Conservation (phyloP, 2,888 invertebrate genomes). For the Amphipoea lucens region DNA sequence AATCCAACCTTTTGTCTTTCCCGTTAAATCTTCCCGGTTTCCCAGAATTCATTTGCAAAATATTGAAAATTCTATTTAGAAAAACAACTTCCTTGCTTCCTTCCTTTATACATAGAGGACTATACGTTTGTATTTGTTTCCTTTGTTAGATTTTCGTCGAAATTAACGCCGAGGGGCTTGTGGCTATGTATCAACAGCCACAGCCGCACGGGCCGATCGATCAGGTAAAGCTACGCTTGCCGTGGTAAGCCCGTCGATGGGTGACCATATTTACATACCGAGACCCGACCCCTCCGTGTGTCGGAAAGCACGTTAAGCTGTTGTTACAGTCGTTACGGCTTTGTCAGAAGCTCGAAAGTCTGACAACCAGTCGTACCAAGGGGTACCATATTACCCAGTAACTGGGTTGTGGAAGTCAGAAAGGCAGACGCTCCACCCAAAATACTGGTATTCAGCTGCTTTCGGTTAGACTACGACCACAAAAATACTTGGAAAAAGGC, state of each 20-base stretch:
- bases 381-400: not conserved
- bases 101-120: not conserved
- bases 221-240: not conserved
- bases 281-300: not conserved
- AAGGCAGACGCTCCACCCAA: too few species aligned
- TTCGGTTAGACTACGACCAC: not conserved
- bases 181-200: too few species aligned
- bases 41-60: conserved; percentile 13
- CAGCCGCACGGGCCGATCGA: not conserved
- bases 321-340: too few species aligned
- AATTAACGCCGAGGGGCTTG: not conserved
- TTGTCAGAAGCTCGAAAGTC: not conserved
- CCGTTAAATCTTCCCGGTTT: not conserved
- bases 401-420: not conserved
- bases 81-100: conserved; percentile 35
- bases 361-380: not conserved
- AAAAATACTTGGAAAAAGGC: not conserved
- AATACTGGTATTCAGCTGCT: not conserved
- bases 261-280: not conserved
- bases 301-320: not conserved
- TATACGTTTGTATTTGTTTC: conserved; percentile 8
- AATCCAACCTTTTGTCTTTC: conserved; percentile 19
- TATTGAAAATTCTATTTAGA: conserved; percentile 7
- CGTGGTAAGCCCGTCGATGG: not conserved
- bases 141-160: not conserved